Percentiles rank a stretch among this genome's conserved stretches.
Evolutionary conservation across 2,797 vertebrate genomes (phyloP).

Genomic region (Betta splendens): DNA sequence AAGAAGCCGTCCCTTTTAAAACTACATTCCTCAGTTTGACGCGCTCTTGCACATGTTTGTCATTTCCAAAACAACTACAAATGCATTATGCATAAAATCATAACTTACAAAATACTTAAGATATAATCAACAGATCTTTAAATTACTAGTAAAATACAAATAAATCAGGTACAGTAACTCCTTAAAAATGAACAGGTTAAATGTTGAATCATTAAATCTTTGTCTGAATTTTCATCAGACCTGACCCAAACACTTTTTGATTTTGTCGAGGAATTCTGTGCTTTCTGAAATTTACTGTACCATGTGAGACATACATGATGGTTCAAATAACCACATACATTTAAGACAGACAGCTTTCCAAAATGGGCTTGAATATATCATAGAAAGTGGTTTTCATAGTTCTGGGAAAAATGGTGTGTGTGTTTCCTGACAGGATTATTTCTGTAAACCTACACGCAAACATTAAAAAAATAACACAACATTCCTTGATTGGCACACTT

Average conservation of each 20-base stretch:
- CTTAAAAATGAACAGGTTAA: conserved; percentile 10
- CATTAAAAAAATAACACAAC: conserved; percentile 33
- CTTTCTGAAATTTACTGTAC: conserved; percentile 2
- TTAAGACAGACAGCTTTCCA: neutral
- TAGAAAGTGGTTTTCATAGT: conserved; percentile 66
- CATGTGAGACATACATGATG: neutral
- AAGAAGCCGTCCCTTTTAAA: conserved; percentile 9
- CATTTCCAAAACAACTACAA: conserved; percentile 9
- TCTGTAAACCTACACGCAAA: conserved; percentile 24
- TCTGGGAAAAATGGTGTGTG: conserved; percentile 18
- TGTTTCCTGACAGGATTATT: conserved; percentile 26
- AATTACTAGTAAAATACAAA: conserved; percentile 19
- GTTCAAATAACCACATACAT: neutral
- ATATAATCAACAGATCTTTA: conserved; percentile 15
- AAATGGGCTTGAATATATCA: neutral
- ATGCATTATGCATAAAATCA: conserved; percentile 6
- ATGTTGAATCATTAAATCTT: conserved; percentile 2
- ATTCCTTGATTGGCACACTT: conserved; percentile 39
- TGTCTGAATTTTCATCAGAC: conserved; percentile 2
- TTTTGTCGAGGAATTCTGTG: no score
- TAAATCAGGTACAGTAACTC: neutral
- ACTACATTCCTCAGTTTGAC: conserved; percentile 2
- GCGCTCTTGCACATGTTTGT: neutral
- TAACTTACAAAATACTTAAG: conserved; percentile 17
- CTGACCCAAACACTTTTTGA: neutral